A percentile compares a stretch with the other conserved stretches of the same genome.
These are phyloP conservation scores for Ormyrus labotus DNA, from an alignment of 2,888 invertebrate species.

Conservation along the genomic window DNA sequence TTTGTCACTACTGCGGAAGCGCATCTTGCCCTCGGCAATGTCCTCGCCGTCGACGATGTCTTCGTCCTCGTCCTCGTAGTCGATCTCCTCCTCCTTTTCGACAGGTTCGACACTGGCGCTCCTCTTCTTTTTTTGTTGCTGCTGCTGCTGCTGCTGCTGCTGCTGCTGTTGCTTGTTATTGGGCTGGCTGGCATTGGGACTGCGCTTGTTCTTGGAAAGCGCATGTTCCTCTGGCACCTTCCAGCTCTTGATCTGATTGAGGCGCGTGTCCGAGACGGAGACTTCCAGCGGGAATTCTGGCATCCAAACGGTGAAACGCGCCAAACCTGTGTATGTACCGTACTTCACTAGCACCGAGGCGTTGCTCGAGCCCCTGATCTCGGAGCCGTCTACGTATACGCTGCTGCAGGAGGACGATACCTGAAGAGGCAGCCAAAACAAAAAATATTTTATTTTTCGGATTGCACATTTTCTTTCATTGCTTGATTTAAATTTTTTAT, in stretches of 20 bases:
- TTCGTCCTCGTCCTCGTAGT: conserved; percentile 61
- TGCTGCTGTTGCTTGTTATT: not conserved
- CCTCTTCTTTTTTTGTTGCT: conserved; percentile 47
- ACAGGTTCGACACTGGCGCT: conserved; percentile 35
- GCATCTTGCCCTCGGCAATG: conserved; percentile 61
- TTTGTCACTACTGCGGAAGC: conserved; percentile 68
- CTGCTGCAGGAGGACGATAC: conserved; percentile 97
- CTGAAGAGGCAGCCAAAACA: conserved; percentile 75
- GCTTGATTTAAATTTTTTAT: too few species aligned
- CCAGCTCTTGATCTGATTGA: conserved; percentile 97
- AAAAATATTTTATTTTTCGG: too few species aligned
- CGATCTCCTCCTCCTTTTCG: conserved; percentile 68
- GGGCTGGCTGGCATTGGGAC: conserved; percentile 60
- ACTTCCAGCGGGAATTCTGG: conserved; percentile 95
- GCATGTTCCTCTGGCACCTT: conserved; percentile 88
- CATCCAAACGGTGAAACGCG: conserved; percentile 96
- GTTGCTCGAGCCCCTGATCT: conserved; percentile 94
- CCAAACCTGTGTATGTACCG: conserved; percentile 91
- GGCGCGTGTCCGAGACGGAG: conserved; percentile 89
- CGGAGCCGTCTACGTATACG: conserved; percentile 97
- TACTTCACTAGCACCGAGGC: conserved; percentile 95
- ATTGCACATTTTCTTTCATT: too few species aligned
- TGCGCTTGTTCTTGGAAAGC: conserved; percentile 72
- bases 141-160: not conserved
- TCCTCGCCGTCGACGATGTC: conserved; percentile 55